phyloP scores from a whole-genome alignment of 1,140 invertebrate species.

The Platorchestia sp. region DNA sequence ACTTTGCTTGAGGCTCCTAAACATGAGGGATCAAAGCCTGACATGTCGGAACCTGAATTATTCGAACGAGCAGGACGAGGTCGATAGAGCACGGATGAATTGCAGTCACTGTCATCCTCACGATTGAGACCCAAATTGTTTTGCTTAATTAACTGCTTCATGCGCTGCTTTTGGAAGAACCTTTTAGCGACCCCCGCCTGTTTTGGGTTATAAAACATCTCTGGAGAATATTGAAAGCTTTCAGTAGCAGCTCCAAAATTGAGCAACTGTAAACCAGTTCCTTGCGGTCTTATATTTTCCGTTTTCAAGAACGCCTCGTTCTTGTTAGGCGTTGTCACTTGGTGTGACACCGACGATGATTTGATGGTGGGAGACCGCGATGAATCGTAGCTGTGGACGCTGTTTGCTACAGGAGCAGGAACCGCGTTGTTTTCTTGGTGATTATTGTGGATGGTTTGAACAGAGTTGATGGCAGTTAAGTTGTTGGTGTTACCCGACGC shows the following conservation, averaged over 20 bases:
- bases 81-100: constrained; percentile 72
- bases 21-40: constrained; percentile 62
- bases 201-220: constrained; percentile 92
- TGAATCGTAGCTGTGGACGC: constrained; percentile 69
- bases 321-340: constrained; percentile 68
- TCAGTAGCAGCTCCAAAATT: constrained; percentile 71
- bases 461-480: neutral
- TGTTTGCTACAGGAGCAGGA: constrained; percentile 68
- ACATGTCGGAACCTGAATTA: constrained; percentile 78
- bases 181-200: constrained; percentile 92
- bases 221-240: constrained; percentile 71
- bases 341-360: constrained; percentile 69
- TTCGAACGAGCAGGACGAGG: constrained; percentile 75
- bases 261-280: constrained; percentile 60
- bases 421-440: constrained; percentile 61
- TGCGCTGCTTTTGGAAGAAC: constrained; percentile 89
- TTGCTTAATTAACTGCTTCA: constrained; percentile 78
- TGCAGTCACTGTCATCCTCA: constrained; percentile 75
- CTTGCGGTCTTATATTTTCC: constrained; percentile 49
- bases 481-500: neutral
- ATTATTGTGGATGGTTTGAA: constrained; percentile 42
- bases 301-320: constrained; percentile 64
- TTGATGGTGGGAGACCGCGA: constrained; percentile 71
- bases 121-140: constrained; percentile 81
- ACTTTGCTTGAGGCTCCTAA: constrained; percentile 74